Conservation (phyloP, 2,113 vertebrate species). For the Apodemus speciosus region DNA sequence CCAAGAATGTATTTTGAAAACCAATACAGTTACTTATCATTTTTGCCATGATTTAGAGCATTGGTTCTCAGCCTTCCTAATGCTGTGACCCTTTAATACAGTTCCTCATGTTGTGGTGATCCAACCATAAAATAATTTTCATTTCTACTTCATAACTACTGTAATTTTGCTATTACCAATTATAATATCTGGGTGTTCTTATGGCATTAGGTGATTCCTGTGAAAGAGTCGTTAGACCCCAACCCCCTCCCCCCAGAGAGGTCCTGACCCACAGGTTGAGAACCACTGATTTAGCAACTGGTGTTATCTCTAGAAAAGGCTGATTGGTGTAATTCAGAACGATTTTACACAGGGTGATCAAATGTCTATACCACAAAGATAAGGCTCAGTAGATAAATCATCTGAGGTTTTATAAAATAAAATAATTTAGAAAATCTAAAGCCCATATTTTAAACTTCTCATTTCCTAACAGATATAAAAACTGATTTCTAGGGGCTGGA, state of each 20-base stretch:
- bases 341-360: background rate
- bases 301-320: background rate
- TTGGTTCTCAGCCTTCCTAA: background rate
- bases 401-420: constrained; percentile 16
- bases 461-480: constrained; percentile 21
- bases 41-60: background rate
- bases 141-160: background rate
- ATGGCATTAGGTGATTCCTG: background rate
- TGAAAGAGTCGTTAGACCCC: background rate
- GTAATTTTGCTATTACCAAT: background rate
- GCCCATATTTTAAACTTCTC: constrained; percentile 10
- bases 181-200: background rate
- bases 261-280: background rate
- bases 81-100: background rate
- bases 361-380: constrained; percentile 14
- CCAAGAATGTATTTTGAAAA: constrained; percentile 22
- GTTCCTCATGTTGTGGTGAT: background rate
- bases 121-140: background rate
- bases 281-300: background rate
- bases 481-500: background rate
- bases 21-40: background rate
- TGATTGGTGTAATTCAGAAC: constrained; percentile 28
- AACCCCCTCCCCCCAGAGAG: background rate
- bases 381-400: background rate
- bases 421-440: background rate